These are phyloP conservation scores for Agrotis segetum DNA, from an alignment of 2,888 invertebrate genomes.

Conservation along the genomic window DNA sequence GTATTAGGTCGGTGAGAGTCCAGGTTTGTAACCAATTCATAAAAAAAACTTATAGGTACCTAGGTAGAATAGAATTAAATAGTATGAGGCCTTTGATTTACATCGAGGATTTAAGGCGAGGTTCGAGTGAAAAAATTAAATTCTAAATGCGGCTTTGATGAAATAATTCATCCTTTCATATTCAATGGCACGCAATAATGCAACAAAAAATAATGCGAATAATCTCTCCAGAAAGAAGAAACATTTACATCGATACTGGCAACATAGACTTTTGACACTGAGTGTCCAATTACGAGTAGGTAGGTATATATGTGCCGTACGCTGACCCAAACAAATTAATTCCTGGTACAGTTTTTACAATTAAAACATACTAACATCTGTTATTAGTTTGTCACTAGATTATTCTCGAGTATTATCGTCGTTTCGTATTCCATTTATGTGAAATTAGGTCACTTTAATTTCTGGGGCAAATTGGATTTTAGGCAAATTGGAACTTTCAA, in stretches of 20 bases:
- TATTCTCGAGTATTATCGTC: neutral
- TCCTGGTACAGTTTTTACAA: constrained; percentile 27
- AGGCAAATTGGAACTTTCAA: constrained; percentile 9
- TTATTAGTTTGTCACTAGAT: constrained; percentile 3
- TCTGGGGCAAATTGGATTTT: constrained; percentile 21
- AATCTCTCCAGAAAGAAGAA: neutral
- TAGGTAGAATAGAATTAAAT: too few relatives aligned
- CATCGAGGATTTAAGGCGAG: too few relatives aligned
- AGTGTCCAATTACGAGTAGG: constrained; percentile 16
- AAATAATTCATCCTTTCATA: too few relatives aligned
- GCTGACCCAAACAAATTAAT: constrained; percentile 31
- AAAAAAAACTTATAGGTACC: too few relatives aligned
- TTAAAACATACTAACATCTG: constrained; percentile 24
- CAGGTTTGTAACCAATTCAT: too few relatives aligned
- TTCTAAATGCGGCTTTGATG: neutral
- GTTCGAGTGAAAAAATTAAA: too few relatives aligned
- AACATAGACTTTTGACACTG: constrained; percentile 28
- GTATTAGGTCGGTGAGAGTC: too few relatives aligned
- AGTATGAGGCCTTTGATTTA: too few relatives aligned
- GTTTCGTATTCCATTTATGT: constrained; percentile 6
- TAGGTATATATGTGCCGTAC: neutral
- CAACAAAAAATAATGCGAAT: neutral
- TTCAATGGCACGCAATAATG: neutral
- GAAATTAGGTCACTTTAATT: constrained; percentile 31
- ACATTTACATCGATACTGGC: neutral